phyloP scores from a whole-genome alignment of 2,888 invertebrate genomes.

The Ectemnius cavifrons region DNA sequence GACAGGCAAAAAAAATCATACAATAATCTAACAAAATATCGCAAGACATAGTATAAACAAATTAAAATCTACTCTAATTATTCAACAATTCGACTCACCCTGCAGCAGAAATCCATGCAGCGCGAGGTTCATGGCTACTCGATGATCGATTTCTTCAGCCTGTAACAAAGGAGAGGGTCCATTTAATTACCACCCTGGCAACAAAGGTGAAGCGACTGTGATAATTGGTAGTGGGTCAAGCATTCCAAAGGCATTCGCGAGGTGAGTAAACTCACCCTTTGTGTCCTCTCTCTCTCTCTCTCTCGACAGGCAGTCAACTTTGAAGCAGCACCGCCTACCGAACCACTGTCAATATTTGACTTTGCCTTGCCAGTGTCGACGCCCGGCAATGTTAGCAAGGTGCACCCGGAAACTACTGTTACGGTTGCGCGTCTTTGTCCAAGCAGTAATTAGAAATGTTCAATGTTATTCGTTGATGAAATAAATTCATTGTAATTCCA shows the following conservation, averaged over 20 bases:
- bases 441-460: too few relatives aligned
- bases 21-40: too few relatives aligned
- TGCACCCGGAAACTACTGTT: constrained; percentile 6
- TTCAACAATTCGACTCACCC: constrained; percentile 63
- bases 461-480: too few relatives aligned
- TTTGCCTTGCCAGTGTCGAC: background rate
- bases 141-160: constrained; percentile 68
- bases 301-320: constrained; percentile 15
- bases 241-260: constrained; percentile 23
- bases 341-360: constrained; percentile 34
- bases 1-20: too few relatives aligned
- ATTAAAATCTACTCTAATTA: too few relatives aligned
- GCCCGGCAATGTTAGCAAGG: background rate
- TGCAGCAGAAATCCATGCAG: constrained; percentile 77
- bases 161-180: constrained; percentile 56
- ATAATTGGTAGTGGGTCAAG: too few relatives aligned
- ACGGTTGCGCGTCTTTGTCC: too few relatives aligned
- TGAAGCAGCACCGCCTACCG: constrained; percentile 12
- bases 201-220: background rate
- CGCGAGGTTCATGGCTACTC: constrained; percentile 78
- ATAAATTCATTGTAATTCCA: too few relatives aligned
- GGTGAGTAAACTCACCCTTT: constrained; percentile 34
- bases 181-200: background rate
- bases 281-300: constrained; percentile 11
- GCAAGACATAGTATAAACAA: too few relatives aligned